A percentile compares a stretch with the other conserved stretches of the same genome.
Conservation (phyloP, 1,140 invertebrate species). For the Varroa destructor region DNA sequence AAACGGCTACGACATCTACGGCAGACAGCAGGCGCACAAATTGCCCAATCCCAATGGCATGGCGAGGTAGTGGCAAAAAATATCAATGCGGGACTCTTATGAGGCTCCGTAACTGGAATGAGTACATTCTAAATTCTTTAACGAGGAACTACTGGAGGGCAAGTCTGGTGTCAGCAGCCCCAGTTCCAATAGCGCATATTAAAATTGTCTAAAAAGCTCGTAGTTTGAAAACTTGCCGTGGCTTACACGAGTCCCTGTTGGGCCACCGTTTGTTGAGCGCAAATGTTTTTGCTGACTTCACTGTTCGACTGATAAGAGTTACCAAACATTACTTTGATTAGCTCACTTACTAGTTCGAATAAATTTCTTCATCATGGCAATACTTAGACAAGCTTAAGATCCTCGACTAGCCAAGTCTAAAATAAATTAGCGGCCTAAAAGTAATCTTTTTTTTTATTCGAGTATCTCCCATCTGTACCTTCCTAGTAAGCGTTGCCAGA, state of each 20-base stretch:
- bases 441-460: too few relatives aligned
- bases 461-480: too few relatives aligned
- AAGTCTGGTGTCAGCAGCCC: constrained; percentile 42
- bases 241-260: background rate
- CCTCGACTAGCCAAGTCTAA: too few relatives aligned
- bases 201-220: constrained; percentile 47
- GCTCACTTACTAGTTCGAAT: too few relatives aligned
- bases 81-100: constrained; percentile 64
- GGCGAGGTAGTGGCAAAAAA: constrained; percentile 69
- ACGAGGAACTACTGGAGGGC: constrained; percentile 4
- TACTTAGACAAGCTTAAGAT: too few relatives aligned
- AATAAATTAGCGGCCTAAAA: too few relatives aligned
- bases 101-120: constrained; percentile 46
- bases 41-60: constrained; percentile 68
- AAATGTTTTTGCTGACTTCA: background rate
- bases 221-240: background rate
- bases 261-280: background rate
- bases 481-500: too few relatives aligned
- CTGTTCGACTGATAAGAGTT: too few relatives aligned
- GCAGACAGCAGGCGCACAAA: constrained; percentile 48
- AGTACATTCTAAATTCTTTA: too few relatives aligned
- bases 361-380: too few relatives aligned
- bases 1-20: background rate
- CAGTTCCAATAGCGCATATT: constrained; percentile 76
- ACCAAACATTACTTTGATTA: too few relatives aligned